Evolutionary conservation across 2,113 vertebrate genomes (phyloP).

Genomic region (Cyphomyrus discorhynchus): DNA sequence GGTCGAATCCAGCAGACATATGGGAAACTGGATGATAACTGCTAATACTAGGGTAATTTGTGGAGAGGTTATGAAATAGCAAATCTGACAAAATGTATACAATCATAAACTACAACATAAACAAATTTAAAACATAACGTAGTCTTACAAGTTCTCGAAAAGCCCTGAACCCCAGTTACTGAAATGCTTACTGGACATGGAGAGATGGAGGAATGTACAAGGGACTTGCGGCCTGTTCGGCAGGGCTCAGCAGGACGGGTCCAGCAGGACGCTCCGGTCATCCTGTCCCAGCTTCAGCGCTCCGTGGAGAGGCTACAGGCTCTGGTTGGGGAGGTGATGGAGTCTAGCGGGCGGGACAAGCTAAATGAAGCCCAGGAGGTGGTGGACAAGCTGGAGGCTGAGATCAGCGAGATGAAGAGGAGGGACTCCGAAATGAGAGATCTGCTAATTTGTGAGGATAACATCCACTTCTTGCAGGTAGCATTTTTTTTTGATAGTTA

Average conservation of each 20-base stretch:
- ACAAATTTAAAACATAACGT: not conserved
- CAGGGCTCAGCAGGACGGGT: constrained; percentile 51
- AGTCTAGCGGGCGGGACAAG: constrained; percentile 52
- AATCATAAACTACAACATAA: not conserved
- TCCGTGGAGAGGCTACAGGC: constrained; percentile 57
- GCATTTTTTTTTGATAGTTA: not conserved
- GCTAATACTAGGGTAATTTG: not conserved
- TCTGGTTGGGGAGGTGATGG: constrained; percentile 55
- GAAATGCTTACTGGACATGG: not conserved
- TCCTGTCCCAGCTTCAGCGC: constrained; percentile 51
- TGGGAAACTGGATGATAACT: not conserved
- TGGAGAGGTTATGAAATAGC: not conserved
- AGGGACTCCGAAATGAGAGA: constrained; percentile 56
- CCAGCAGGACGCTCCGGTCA: constrained; percentile 38
- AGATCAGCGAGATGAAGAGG: constrained; percentile 52
- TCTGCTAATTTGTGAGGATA: constrained; percentile 51
- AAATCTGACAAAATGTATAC: not conserved
- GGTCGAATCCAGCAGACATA: not conserved
- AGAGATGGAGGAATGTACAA: not conserved
- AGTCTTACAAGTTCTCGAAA: not conserved
- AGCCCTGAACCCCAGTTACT: not conserved
- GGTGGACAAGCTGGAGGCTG: constrained; percentile 44
- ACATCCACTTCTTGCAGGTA: constrained; percentile 63
- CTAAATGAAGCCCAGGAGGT: constrained; percentile 56
- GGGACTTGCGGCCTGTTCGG: not conserved